phyloP scores from a whole-genome alignment of 2,113 vertebrate genomes.

The Theropithecus gelada region DNA sequence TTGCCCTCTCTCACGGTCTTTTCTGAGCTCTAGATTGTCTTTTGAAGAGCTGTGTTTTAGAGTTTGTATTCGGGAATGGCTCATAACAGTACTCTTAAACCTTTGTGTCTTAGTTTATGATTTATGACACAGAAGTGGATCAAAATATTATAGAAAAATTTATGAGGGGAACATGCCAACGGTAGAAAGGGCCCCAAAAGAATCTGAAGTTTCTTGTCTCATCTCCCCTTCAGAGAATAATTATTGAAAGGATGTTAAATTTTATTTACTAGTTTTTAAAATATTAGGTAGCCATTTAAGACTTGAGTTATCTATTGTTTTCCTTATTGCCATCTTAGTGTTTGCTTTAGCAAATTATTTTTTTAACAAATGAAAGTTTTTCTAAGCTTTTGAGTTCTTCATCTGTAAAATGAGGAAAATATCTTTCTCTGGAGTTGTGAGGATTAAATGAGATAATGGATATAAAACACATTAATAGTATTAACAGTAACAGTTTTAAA shows the following conservation, averaged over 20 bases:
- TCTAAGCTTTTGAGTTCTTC: neutral
- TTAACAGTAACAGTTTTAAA: neutral
- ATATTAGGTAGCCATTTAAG: neutral
- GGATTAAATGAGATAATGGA: neutral
- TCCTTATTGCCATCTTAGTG: neutral
- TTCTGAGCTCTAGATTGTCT: neutral
- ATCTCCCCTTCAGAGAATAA: neutral
- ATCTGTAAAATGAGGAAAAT: neutral
- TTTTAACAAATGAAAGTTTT: neutral
- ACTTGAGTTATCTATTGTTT: neutral
- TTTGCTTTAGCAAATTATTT: constrained; percentile 10
- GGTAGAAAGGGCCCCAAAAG: neutral
- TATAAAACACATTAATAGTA: constrained; percentile 3
- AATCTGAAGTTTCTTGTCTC: constrained; percentile 11
- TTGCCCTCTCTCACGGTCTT: neutral
- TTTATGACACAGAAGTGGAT: neutral
- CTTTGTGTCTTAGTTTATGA: neutral
- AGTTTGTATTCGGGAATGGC: neutral
- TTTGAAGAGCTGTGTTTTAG: neutral
- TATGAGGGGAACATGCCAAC: constrained; percentile 5
- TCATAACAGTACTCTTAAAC: constrained; percentile 14
- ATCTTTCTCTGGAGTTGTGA: neutral
- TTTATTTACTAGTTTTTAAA: constrained; percentile 24
- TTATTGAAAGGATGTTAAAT: constrained; percentile 28
- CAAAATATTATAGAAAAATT: neutral